Conservation (phyloP, 1,140 invertebrate species). For the Sarcophaga peregrina region DNA sequence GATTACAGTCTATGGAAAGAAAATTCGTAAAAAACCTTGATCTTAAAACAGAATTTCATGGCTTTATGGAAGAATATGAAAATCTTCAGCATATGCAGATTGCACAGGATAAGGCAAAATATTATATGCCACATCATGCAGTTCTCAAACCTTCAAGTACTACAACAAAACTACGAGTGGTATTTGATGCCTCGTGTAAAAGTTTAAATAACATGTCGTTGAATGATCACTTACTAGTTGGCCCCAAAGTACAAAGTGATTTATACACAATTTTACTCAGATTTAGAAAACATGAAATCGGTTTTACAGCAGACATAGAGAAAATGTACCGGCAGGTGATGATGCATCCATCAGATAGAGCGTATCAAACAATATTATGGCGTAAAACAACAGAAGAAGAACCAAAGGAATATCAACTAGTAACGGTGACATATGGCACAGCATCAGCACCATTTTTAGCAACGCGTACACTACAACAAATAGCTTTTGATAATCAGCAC, state of each 20-base stretch:
- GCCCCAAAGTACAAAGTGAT: conserved; percentile 55
- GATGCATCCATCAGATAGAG: neutral
- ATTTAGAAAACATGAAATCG: conserved; percentile 39
- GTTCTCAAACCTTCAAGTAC: conserved; percentile 54
- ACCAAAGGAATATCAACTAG: conserved; percentile 6
- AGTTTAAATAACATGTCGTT: conserved; percentile 50
- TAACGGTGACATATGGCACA: conserved; percentile 37
- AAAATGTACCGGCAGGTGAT: conserved; percentile 33
- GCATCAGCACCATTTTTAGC: conserved; percentile 33
- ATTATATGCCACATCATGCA: conserved; percentile 57
- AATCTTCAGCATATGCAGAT: conserved; percentile 42
- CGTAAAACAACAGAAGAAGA: neutral
- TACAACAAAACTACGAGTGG: no score
- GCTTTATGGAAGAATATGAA: conserved; percentile 45
- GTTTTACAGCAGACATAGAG: conserved; percentile 30
- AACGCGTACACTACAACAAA: neutral
- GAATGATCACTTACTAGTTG: conserved; percentile 60
- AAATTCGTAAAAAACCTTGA: no score
- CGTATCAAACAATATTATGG: conserved; percentile 25
- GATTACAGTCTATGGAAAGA: no score
- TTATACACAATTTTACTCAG: conserved; percentile 40
- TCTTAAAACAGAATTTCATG: no score
- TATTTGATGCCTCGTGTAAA: no score
- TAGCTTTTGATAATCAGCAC: neutral
- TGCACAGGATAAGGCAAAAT: neutral